phyloP scores from a whole-genome alignment of 92 coral and sea anemone species.

The Paramuricea clavata region DNA sequence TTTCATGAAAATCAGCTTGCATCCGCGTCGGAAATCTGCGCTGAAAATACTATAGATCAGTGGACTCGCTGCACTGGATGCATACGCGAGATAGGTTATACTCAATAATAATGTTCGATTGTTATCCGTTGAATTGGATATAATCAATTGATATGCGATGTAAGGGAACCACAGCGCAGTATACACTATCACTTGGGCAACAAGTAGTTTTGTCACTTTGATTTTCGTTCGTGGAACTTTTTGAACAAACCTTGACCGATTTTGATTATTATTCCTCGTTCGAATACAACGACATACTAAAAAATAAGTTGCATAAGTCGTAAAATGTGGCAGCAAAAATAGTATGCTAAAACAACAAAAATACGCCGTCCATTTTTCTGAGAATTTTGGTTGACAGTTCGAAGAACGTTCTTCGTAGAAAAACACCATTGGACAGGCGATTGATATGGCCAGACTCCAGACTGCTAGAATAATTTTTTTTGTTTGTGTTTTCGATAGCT shows the following conservation, averaged over 20 bases:
- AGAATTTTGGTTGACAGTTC: neutral
- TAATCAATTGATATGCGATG: slow-evolving; percentile 64
- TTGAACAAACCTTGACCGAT: slow-evolving; percentile 72
- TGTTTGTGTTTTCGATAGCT: slow-evolving; percentile 95
- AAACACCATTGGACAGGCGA: slow-evolving; percentile 82
- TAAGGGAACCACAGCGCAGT: slow-evolving; percentile 81
- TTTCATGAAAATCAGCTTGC: slow-evolving; percentile 86
- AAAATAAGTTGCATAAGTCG: slow-evolving; percentile 77
- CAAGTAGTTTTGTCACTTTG: slow-evolving; percentile 88
- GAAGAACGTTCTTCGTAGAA: slow-evolving; percentile 69
- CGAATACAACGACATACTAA: slow-evolving; percentile 77
- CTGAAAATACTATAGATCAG: slow-evolving; percentile 84
- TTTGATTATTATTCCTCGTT: slow-evolving; percentile 79
- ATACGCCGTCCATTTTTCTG: slow-evolving; percentile 79
- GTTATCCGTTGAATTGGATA: slow-evolving; percentile 42
- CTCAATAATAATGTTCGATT: slow-evolving; percentile 56
- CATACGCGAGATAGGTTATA: slow-evolving; percentile 68
- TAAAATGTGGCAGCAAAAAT: slow-evolving; percentile 76
- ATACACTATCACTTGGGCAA: slow-evolving; percentile 81
- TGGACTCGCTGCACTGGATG: slow-evolving; percentile 79
- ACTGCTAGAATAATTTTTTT: slow-evolving; percentile 87
- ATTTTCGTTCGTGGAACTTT: slow-evolving; percentile 88
- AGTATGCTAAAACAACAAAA: slow-evolving; percentile 71
- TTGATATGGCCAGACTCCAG: slow-evolving; percentile 87
- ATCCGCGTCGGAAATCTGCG: slow-evolving; percentile 94